phyloP scores from a whole-genome alignment of 2,888 invertebrate genomes.

The Odontothrips loti region DNA sequence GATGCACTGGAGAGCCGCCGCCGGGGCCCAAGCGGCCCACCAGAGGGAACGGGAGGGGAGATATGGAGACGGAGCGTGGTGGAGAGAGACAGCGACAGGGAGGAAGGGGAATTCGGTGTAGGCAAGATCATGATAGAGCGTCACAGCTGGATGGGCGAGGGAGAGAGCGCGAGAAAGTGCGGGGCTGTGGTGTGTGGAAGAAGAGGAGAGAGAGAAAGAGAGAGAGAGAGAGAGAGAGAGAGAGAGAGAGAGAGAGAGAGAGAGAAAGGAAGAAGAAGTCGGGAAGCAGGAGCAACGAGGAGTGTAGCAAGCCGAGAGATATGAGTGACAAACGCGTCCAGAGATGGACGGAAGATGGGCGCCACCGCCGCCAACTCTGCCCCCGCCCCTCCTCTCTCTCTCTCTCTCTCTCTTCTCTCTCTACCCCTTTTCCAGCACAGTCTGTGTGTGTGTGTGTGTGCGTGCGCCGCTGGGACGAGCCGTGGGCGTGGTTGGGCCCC shows the following conservation, averaged over 20 bases:
- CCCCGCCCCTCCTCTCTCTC: not conserved
- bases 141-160: not conserved
- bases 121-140: constrained; percentile 18
- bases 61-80: not conserved
- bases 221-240: not conserved
- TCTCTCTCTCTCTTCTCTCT: not conserved
- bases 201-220: not conserved
- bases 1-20: too few relatives aligned
- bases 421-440: not conserved
- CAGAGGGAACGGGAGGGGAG: not conserved
- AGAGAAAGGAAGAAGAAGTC: not conserved
- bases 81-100: not conserved
- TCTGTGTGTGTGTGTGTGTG: too few relatives aligned
- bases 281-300: not conserved
- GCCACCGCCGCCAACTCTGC: not conserved
- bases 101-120: not conserved
- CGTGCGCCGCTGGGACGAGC: not conserved
- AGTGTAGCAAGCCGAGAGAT: not conserved
- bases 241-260: not conserved
- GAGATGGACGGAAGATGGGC: constrained; percentile 23
- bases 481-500: not conserved
- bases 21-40: too few relatives aligned
- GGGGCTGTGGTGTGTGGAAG: not conserved
- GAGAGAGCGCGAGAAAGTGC: not conserved
- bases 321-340: constrained; percentile 24